Conservation (phyloP, 2,797 vertebrate genomes). For the Jordanella pulchra region DNA sequence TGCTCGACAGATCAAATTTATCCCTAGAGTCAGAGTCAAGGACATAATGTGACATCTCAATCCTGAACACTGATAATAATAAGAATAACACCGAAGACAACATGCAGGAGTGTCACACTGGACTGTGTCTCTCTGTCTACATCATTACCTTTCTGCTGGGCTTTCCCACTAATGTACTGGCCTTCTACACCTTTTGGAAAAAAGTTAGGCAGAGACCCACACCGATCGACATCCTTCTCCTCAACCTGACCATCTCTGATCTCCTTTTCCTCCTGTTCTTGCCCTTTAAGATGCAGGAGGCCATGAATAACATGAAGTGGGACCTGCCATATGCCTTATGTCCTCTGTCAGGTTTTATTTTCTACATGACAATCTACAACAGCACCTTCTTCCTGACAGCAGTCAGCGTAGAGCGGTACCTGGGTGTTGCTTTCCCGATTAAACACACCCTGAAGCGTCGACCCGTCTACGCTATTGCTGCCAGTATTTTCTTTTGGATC, state of each 20-base stretch:
- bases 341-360: constrained; percentile 79
- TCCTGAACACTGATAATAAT: constrained; percentile 20
- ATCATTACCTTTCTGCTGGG: constrained; percentile 79
- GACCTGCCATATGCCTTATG: constrained; percentile 80
- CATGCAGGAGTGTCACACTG: constrained; percentile 70
- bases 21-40: constrained; percentile 9
- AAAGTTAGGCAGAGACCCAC: constrained; percentile 80
- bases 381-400: constrained; percentile 85
- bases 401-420: constrained; percentile 83
- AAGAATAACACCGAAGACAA: constrained; percentile 23
- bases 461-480: constrained; percentile 76
- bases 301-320: constrained; percentile 71
- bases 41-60: constrained; percentile 52
- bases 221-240: constrained; percentile 83
- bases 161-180: constrained; percentile 73
- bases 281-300: constrained; percentile 86
- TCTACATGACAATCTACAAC: constrained; percentile 88
- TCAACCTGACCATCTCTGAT: constrained; percentile 86
- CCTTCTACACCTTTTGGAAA: constrained; percentile 76
- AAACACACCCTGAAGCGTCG: constrained; percentile 77
- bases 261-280: constrained; percentile 85
- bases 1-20: constrained; percentile 43
- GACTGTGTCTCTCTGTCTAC: constrained; percentile 78
- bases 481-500: constrained; percentile 83
- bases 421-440: constrained; percentile 85